Evolutionary conservation across 2,888 invertebrate species (phyloP), one percentile per base, ranked within the genome.

Genomic region (Chrysomela aeneicollis): DNA sequence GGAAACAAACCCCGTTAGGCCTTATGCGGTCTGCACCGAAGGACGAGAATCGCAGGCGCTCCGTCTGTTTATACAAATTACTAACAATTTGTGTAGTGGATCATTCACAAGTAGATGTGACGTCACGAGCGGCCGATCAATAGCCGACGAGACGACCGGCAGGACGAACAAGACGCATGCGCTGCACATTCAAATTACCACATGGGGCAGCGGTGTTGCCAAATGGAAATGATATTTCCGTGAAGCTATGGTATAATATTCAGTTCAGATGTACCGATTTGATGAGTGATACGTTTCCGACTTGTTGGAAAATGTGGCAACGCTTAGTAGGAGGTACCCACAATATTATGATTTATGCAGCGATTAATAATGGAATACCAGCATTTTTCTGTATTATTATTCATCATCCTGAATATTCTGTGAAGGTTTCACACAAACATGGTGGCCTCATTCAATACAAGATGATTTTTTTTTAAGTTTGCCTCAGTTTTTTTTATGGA

Each of bases 91-190:
- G 78, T 78, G 75, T 77, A 78, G 76, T 77, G 76, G 79, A 80
- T 79, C 80, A 80, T 79, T 79, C 79, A 80, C 77, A 77, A 79
- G 78, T 78, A 75, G 73, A 72, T 71, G 77, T 80, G 80, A 80
- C 79, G 79, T 80, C 80, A 80, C 69, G 54, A 53, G 47, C 57
- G 68, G 53, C 73, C 72, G 79, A 79, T 79, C 79, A 79, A 79
- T 79, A 79, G 78, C 67, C 69, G 72, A 69, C 71, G 74, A 72
- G 70, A 72, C 75, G 73, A 70, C 71, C 72, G 73, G 67, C 37
- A 72, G 68, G 72, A 5, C 74, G 72, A 68, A 68, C 72, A 72
- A 61, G 46, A 32, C 66, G 66, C 66, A n/a, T 10, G 66, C 66
- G 66, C 59, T 6, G 30, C 42, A 26, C 52, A 26, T 35, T 55